Percentiles rank a stretch among this genome's conserved stretches.
Evolutionary conservation across 2,797 vertebrate genomes (phyloP).

Genomic region (Selene dorsalis): DNA sequence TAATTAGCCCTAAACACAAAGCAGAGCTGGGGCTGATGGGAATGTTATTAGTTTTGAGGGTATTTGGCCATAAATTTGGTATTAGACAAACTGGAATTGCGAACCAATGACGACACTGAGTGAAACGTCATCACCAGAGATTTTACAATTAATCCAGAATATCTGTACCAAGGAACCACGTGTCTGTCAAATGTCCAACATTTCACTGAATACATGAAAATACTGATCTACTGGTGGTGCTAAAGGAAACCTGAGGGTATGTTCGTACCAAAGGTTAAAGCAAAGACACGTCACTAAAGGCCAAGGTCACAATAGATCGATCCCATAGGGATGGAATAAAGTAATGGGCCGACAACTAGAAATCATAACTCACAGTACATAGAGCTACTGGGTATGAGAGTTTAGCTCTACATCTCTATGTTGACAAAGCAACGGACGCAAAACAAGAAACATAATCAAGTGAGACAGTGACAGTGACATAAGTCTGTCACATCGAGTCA

Average conservation of each 20-base stretch:
- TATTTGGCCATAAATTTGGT: not conserved
- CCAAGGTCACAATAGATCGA: not conserved
- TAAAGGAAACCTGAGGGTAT: not conserved
- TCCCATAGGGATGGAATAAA: not conserved
- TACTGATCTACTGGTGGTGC: not conserved
- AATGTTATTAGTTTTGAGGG: not conserved
- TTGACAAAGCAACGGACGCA: not conserved
- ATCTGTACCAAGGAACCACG: not conserved
- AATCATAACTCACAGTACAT: not conserved
- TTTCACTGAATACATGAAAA: not conserved
- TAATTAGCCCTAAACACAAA: not conserved
- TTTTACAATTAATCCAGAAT: not conserved
- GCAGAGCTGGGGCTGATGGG: not conserved
- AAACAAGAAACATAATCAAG: constrained; percentile 22
- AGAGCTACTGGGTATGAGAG: not conserved
- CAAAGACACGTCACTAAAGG: not conserved
- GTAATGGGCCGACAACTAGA: not conserved
- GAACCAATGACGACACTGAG: not conserved
- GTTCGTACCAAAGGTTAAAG: not conserved
- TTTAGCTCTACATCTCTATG: no score
- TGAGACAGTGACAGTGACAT: constrained; percentile 36
- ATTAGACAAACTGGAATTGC: not conserved
- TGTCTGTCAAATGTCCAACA: not conserved
- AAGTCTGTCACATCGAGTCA: constrained; percentile 30
- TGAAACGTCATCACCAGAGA: not conserved